Evolutionary conservation across 2,888 invertebrate genomes (phyloP).

Genomic region (Drosophila ustulata): DNA sequence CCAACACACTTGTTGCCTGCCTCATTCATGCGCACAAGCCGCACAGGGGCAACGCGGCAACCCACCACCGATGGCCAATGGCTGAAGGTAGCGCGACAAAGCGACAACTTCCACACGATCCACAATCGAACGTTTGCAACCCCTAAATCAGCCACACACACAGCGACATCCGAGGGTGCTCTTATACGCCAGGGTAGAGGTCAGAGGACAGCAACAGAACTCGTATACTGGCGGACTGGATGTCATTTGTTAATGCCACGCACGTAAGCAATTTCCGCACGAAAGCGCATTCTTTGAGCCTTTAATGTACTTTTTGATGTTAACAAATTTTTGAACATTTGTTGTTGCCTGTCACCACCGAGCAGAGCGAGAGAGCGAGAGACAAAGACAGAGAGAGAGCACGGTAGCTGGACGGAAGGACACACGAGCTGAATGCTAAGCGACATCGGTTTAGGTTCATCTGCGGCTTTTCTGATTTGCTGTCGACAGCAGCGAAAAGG

Average conservation of each 20-base stretch:
- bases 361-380: not conserved
- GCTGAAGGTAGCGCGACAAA: conserved; percentile 67
- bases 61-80: conserved; percentile 71
- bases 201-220: not conserved
- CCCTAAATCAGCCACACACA: conserved; percentile 30
- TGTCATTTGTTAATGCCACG: conserved; percentile 79
- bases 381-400: not conserved
- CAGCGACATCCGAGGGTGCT: conserved; percentile 3
- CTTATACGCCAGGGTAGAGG: conserved; percentile 55
- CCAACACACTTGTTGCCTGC: conserved; percentile 71
- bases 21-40: conserved; percentile 59
- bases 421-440: conserved; percentile 62
- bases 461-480: conserved; percentile 45
- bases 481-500: conserved; percentile 11
- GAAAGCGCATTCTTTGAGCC: conserved; percentile 80
- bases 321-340: conserved; percentile 80
- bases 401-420: conserved; percentile 12
- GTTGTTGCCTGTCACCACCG: conserved; percentile 59
- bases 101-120: conserved; percentile 70
- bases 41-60: conserved; percentile 7
- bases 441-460: conserved; percentile 30
- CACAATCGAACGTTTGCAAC: conserved; percentile 30
- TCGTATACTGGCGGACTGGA: conserved; percentile 7
- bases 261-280: conserved; percentile 81
- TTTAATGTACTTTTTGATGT: conserved; percentile 80